A percentile compares a stretch with the other conserved stretches of the same genome.
Evolutionary conservation across 2,888 invertebrate genomes (phyloP).

Genomic region (Agonopterix arenella): DNA sequence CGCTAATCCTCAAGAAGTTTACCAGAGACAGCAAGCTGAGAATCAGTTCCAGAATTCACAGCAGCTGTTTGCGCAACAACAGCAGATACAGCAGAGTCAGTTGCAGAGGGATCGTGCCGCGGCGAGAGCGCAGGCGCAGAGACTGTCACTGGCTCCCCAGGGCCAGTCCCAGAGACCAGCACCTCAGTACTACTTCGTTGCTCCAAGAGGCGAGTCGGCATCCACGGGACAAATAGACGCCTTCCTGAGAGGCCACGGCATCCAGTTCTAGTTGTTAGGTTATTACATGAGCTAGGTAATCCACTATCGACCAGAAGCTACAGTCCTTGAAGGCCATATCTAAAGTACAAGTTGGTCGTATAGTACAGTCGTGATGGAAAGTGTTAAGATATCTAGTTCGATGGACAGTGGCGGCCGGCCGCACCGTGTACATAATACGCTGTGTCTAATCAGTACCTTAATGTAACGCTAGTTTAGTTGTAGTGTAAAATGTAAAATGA

Average conservation of each 20-base stretch:
- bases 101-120: slow-evolving; percentile 77
- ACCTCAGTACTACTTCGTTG: slow-evolving; percentile 78
- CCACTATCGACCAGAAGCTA: slow-evolving; percentile 30
- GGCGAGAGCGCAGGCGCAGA: slow-evolving; percentile 67
- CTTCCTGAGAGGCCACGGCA: slow-evolving; percentile 84
- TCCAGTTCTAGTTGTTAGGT: slow-evolving; percentile 72
- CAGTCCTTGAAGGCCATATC: slow-evolving; percentile 16
- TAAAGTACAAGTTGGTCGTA: slow-evolving; percentile 30
- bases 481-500: slow-evolving; percentile 48
- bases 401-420: slow-evolving; percentile 40
- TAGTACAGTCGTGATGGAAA: slow-evolving; percentile 38
- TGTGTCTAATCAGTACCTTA: slow-evolving; percentile 68
- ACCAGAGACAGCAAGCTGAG: slow-evolving; percentile 79
- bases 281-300: slow-evolving; percentile 43
- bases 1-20: slow-evolving; percentile 64
- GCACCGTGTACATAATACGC: slow-evolving; percentile 53
- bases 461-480: slow-evolving; percentile 50
- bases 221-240: slow-evolving; percentile 87
- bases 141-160: slow-evolving; percentile 48
- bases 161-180: slow-evolving; percentile 41
- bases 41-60: slow-evolving; percentile 79
- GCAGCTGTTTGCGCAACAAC: slow-evolving; percentile 80
- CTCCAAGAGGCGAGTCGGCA: slow-evolving; percentile 65
- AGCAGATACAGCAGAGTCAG: slow-evolving; percentile 82
- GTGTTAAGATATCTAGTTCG: slow-evolving; percentile 32